A percentile compares a stretch with the other conserved stretches of the same genome.
Evolutionary conservation across 2,888 invertebrate species (phyloP).

Genomic region (Chaetogeoica ovagalla): DNA sequence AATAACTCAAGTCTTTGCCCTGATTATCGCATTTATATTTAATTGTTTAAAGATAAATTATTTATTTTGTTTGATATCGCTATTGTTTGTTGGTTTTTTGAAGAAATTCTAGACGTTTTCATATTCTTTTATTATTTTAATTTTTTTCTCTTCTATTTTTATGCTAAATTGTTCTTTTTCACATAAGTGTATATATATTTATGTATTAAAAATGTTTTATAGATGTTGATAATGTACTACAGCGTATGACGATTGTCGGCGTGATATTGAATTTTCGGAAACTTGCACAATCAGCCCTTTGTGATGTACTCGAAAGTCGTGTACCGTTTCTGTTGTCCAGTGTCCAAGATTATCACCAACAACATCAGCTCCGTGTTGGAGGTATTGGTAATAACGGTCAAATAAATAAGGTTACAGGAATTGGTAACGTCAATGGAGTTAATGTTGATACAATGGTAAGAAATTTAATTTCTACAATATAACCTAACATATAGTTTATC

Average conservation of each 20-base stretch:
- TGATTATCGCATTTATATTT: no score
- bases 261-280: conserved; percentile 95
- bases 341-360: conserved; percentile 90
- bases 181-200: no score
- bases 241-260: conserved; percentile 96
- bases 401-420: background rate
- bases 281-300: conserved; percentile 88
- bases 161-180: no score
- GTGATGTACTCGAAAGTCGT: conserved; percentile 88
- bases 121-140: no score
- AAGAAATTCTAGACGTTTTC: no score
- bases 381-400: background rate
- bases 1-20: no score
- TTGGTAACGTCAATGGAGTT: background rate
- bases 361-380: conserved; percentile 29
- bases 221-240: conserved; percentile 91
- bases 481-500: no score
- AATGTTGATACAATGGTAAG: conserved; percentile 80
- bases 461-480: conserved; percentile 53
- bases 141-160: no score
- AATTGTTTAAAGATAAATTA: no score
- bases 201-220: conserved; percentile 38
- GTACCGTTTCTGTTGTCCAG: conserved; percentile 96
- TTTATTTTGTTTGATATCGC: no score
- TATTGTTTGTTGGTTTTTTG: no score